Evolutionary conservation across 2,888 invertebrate genomes (phyloP).

Genomic region (Drosophila planitibia): DNA sequence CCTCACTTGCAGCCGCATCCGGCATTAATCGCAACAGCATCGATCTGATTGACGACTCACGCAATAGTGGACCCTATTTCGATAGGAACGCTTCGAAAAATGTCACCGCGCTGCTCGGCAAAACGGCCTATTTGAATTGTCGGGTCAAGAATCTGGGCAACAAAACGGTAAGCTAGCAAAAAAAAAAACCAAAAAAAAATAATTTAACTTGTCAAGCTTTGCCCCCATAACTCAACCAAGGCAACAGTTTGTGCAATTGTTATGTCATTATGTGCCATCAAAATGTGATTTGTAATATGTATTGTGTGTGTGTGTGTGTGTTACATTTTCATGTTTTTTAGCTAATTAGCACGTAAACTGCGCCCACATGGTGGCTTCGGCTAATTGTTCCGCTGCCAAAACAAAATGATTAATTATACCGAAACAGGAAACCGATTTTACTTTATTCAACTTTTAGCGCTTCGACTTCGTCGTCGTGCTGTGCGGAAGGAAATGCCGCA

Average conservation of each 20-base stretch:
- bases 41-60: constrained; percentile 85
- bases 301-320: constrained; percentile 2
- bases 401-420: constrained; percentile 80
- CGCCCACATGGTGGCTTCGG: constrained; percentile 68
- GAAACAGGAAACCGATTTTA: constrained; percentile 81
- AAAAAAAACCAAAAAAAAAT: neutral
- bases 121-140: constrained; percentile 95
- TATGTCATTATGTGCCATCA: constrained; percentile 68
- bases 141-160: constrained; percentile 95
- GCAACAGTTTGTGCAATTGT: constrained; percentile 58
- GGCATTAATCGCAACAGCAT: constrained; percentile 81
- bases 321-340: constrained; percentile 51
- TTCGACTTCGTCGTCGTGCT: constrained; percentile 37
- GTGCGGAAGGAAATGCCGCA: constrained; percentile 78
- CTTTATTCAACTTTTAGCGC: constrained; percentile 73
- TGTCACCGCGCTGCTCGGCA: constrained; percentile 93
- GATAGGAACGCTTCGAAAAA: constrained; percentile 91
- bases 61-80: constrained; percentile 90
- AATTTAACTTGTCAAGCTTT: neutral
- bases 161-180: constrained; percentile 91
- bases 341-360: constrained; percentile 79
- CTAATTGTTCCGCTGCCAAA: constrained; percentile 80
- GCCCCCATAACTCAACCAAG: neutral
- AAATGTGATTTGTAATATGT: constrained; percentile 64
- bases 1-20: constrained; percentile 55